These are phyloP conservation scores for Thalassarche chlororhynchos DNA, from an alignment of 2,113 vertebrate genomes.

Conservation along the genomic window DNA sequence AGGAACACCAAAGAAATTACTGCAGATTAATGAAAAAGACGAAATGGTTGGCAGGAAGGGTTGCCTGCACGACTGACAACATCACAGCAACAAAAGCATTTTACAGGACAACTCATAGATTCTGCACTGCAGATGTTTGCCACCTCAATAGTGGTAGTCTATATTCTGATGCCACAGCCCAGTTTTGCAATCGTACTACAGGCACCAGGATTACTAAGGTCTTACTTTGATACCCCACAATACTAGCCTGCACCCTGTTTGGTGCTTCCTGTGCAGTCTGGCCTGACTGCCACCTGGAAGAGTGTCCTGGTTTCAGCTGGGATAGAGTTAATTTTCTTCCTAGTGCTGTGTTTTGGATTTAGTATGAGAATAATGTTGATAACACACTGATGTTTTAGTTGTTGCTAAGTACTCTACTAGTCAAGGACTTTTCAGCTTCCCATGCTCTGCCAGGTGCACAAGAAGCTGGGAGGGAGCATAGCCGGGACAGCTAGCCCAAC, in stretches of 20 bases:
- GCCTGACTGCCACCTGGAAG: background rate
- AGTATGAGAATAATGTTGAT: too few relatives aligned
- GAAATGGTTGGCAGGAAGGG: background rate
- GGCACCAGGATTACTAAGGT: background rate
- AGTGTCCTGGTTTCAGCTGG: too few relatives aligned
- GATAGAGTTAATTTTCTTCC: too few relatives aligned
- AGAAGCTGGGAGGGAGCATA: too few relatives aligned
- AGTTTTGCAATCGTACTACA: fast-evolving
- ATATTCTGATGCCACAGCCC: background rate
- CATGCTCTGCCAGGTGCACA: too few relatives aligned
- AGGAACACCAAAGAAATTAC: background rate
- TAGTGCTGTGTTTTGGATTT: too few relatives aligned
- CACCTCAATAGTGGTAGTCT: background rate
- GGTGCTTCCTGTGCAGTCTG: background rate
- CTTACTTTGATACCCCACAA: background rate
- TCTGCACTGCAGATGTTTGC: background rate
- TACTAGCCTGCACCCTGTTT: background rate
- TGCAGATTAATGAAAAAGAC: background rate
- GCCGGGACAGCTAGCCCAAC: too few relatives aligned
- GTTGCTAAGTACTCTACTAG: too few relatives aligned
- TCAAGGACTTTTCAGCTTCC: too few relatives aligned
- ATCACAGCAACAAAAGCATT: background rate
- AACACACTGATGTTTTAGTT: too few relatives aligned
- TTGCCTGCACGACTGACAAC: background rate
- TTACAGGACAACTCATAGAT: background rate